These are phyloP conservation scores for Baryphthengus martii DNA, from an alignment of 2,113 vertebrate species.

Conservation along the genomic window DNA sequence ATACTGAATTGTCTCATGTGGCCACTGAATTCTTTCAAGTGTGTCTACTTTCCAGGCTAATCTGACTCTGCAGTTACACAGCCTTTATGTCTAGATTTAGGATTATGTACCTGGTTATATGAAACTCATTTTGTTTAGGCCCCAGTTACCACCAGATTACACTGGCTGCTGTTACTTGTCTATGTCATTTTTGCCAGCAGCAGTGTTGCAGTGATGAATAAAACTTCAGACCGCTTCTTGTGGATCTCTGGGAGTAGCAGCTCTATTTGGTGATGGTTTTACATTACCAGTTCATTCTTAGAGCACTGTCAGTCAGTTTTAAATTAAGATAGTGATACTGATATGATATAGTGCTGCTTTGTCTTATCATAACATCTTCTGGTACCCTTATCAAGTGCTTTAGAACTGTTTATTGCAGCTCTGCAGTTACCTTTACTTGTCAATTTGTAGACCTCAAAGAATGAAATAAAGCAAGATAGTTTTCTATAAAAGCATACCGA, in stretches of 20 bases:
- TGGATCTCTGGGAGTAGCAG: neutral
- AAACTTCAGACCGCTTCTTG: neutral
- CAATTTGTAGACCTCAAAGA: neutral
- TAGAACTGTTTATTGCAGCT: neutral
- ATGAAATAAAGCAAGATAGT: neutral
- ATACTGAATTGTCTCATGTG: neutral
- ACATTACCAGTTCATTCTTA: neutral
- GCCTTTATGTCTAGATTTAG: neutral
- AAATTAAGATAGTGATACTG: neutral
- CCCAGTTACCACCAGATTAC: neutral
- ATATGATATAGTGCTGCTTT: neutral
- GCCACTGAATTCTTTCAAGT: neutral
- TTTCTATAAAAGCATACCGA: neutral
- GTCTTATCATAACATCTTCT: neutral
- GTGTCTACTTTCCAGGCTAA: neutral
- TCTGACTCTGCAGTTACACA: neutral
- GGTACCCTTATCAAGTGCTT: neutral
- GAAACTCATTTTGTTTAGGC: neutral
- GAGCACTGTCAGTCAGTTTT: neutral
- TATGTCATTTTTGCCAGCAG: neutral
- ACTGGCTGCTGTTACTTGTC: neutral
- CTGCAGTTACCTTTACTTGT: neutral
- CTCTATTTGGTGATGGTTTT: neutral
- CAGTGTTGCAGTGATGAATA: neutral
- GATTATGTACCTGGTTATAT: neutral